Base-by-base conservation (phyloP, 2,888 invertebrate genomes). In the Brachyopa scutellaris region DNA sequence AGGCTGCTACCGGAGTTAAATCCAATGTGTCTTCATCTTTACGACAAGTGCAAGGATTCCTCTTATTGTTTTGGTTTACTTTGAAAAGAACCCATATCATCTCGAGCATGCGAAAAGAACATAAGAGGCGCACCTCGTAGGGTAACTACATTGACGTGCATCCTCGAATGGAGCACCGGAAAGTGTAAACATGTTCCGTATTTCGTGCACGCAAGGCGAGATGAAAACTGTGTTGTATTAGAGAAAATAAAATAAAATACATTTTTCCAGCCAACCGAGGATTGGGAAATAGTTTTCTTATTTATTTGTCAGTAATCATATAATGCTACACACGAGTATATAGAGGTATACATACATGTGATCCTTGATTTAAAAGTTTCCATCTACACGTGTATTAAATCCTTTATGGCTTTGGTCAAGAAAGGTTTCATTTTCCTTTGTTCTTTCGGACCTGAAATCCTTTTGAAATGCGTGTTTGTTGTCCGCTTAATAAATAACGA, bases 161-260 rank as follows among this genome's bases (percentile, higher is more conserved):
- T 45, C 55, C 49, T n/a, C 9, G 40, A 40, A 57, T 29, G 8
- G 38, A 51, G 64, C 29, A 13, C 19, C 4, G 17, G 17, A 51
- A 49, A 49, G 19, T 64, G 38, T 29, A 38, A 40, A 64, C 26
- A 38, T 51, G 26, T 42, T 21, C 13, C 31, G 11, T 9, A n/a
- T n/a, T n/a, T n/a, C n/a, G 13, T 42, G 6, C n/a, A 42, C 5
- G 13, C 4, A 51, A 38, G 29, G 36, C 49, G 9, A 11, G 13
- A 38, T 15, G 19, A 64, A 49, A 64, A 64, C 36, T 36, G 19
- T 21, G 33, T 53, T 33, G 19, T 33, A 31, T 23, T 11, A 2
- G 7, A 2, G 1, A 9, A 38, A 38, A 8, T 38, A 7, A 2
- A 2, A 38, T 15, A 15, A 8, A n/a, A n/a, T n/a, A n/a, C n/a